Percentiles rank a stretch among this genome's conserved stretches.
These are phyloP conservation scores for Pegoplata infirma DNA, from an alignment of 2,888 invertebrate species.

Conservation along the genomic window DNA sequence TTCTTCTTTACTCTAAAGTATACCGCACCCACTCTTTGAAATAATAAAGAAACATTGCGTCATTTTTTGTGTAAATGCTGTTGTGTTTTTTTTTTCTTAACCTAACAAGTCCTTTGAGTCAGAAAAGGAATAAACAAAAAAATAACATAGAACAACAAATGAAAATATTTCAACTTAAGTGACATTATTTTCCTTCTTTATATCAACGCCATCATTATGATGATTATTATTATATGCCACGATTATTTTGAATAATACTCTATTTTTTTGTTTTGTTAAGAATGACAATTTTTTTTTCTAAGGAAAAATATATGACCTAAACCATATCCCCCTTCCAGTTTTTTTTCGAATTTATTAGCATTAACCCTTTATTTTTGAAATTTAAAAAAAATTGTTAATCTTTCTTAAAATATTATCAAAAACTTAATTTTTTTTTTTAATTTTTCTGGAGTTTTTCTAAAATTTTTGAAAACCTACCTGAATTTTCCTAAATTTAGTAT, in stretches of 20 bases:
- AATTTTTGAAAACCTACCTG: too few relatives aligned
- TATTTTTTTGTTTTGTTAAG: constrained; percentile 12
- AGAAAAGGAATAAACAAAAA: constrained; percentile 8
- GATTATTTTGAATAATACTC: constrained; percentile 47
- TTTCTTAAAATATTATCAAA: too few relatives aligned
- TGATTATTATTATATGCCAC: constrained; percentile 48
- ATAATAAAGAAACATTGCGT: constrained; percentile 40
- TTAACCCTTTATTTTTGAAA: too few relatives aligned
- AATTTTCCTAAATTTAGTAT: too few relatives aligned
- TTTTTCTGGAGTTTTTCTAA: too few relatives aligned
- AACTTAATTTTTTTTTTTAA: too few relatives aligned
- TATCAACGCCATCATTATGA: constrained; percentile 45
- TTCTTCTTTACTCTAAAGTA: constrained; percentile 7
- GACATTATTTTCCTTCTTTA: constrained; percentile 53
- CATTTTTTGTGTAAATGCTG: too few relatives aligned
- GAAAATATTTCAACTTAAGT: constrained; percentile 58
- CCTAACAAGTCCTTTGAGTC: constrained; percentile 35
- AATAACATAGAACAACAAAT: too few relatives aligned
- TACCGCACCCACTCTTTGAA: constrained; percentile 14
- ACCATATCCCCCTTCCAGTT: not conserved
- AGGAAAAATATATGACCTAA: not conserved
- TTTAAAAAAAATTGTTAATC: too few relatives aligned
- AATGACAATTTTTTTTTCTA: constrained; percentile 23
- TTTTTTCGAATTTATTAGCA: too few relatives aligned
- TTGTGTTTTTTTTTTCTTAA: constrained; percentile 18